These are phyloP conservation scores for Meda fulgida DNA, from an alignment of 2,797 vertebrate species.

Conservation along the genomic window DNA sequence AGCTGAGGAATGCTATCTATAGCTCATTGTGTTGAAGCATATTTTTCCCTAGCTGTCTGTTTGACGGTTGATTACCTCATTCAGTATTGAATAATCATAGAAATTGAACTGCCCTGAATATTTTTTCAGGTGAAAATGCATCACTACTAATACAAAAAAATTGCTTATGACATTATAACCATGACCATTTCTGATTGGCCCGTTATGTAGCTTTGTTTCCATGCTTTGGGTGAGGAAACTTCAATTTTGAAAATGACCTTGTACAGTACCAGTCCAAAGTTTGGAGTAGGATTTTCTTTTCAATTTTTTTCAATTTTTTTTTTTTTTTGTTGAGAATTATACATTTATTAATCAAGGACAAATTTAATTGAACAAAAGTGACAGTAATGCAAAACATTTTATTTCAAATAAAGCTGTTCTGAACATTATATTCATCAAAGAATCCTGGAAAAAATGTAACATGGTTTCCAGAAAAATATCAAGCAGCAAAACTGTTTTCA, in stretches of 20 bases:
- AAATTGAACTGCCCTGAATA: conserved; percentile 1
- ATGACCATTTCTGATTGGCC: background rate
- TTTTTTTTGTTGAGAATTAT: background rate
- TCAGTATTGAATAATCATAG: conserved; percentile 33
- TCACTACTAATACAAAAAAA: background rate
- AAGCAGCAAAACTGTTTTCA: background rate
- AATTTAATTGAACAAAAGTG: background rate
- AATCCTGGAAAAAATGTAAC: background rate
- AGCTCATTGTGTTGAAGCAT: conserved; percentile 20
- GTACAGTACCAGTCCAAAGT: background rate
- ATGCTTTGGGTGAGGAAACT: background rate
- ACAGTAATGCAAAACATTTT: background rate
- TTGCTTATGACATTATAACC: background rate
- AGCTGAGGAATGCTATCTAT: conserved; percentile 29
- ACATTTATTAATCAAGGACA: background rate
- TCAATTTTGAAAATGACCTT: background rate
- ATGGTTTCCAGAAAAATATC: background rate
- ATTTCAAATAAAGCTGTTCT: background rate
- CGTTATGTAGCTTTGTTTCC: background rate
- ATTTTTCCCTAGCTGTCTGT: conserved; percentile 41
- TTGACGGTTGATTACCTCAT: conserved; percentile 37
- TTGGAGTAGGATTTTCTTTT: background rate
- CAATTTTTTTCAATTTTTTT: too few relatives aligned
- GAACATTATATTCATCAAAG: background rate
- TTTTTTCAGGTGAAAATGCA: background rate